Conservation (phyloP, 2,113 vertebrate genomes). For the Colinus virginianus region DNA sequence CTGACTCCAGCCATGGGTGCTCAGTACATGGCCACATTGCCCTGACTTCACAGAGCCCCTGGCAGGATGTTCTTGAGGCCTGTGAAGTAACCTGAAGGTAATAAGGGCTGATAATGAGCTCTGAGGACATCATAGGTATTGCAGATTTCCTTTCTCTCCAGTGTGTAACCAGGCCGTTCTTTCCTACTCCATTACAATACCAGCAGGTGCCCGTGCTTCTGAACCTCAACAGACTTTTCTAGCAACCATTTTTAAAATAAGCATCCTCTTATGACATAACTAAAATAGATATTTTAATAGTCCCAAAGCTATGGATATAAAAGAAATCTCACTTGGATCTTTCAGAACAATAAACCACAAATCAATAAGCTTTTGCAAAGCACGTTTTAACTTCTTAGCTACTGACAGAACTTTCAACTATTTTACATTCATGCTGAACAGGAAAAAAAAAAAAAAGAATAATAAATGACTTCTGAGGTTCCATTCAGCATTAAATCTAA, state of each 20-base stretch:
- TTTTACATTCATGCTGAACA: background rate
- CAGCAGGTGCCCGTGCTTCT: background rate
- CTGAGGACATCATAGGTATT: background rate
- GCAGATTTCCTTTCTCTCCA: background rate
- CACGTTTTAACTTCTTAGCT: background rate
- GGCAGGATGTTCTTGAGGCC: no score
- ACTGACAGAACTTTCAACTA: background rate
- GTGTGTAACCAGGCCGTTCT: background rate
- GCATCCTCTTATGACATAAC: background rate
- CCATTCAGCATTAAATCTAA: background rate
- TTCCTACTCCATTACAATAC: background rate
- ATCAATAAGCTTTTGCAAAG: background rate
- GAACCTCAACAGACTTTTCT: background rate
- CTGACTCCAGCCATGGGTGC: background rate
- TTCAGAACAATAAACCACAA: background rate
- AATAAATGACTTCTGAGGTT: slow-evolving; percentile 19
- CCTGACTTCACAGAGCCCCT: background rate
- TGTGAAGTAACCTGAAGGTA: background rate
- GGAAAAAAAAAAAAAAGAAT: background rate
- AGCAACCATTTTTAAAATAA: background rate
- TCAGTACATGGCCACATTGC: background rate
- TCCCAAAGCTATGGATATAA: background rate
- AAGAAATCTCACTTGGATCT: background rate
- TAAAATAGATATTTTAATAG: background rate
- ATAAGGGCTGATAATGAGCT: background rate